Conservation (phyloP, 2,888 invertebrate genomes). For the Sisyra terminalis region DNA sequence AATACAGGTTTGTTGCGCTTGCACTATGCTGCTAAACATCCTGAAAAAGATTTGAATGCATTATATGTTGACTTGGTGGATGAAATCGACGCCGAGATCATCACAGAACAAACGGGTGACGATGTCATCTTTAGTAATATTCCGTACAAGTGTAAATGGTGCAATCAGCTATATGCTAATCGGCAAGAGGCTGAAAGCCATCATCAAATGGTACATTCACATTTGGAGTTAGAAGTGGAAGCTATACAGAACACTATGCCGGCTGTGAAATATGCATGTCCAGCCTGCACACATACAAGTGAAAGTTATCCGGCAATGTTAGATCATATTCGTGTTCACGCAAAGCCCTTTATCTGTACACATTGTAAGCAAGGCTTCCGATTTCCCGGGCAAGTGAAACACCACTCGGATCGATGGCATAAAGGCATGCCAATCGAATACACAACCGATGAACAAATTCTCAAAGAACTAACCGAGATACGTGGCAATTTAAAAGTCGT, state of each 20-base stretch:
- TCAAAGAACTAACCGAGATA: constrained; percentile 9
- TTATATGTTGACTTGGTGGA: constrained; percentile 12
- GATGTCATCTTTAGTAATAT: constrained; percentile 10
- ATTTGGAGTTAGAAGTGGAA: constrained; percentile 16
- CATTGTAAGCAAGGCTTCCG: constrained; percentile 23
- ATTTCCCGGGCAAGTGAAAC: constrained; percentile 17
- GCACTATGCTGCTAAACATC: constrained; percentile 18
- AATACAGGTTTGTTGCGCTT: constrained; percentile 15
- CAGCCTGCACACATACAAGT: constrained; percentile 23
- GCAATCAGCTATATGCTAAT: constrained; percentile 20
- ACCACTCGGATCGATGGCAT: constrained; percentile 21
- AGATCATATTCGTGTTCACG: constrained; percentile 27
- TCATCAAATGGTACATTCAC: constrained; percentile 24
- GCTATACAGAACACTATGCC: not conserved
- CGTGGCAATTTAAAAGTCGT: constrained; percentile 9
- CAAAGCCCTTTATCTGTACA: constrained; percentile 26
- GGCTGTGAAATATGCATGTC: constrained; percentile 23
- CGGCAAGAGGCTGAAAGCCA: constrained; percentile 21
- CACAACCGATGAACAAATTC: constrained; percentile 10
- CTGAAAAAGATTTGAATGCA: constrained; percentile 17
- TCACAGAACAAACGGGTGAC: constrained; percentile 15
- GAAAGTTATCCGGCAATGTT: constrained; percentile 20
- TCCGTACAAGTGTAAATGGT: constrained; percentile 18
- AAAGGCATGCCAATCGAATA: constrained; percentile 18
- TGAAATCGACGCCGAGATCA: constrained; percentile 16